Conservation (phyloP, 2,888 invertebrate genomes). For the Oligia latruncula region DNA sequence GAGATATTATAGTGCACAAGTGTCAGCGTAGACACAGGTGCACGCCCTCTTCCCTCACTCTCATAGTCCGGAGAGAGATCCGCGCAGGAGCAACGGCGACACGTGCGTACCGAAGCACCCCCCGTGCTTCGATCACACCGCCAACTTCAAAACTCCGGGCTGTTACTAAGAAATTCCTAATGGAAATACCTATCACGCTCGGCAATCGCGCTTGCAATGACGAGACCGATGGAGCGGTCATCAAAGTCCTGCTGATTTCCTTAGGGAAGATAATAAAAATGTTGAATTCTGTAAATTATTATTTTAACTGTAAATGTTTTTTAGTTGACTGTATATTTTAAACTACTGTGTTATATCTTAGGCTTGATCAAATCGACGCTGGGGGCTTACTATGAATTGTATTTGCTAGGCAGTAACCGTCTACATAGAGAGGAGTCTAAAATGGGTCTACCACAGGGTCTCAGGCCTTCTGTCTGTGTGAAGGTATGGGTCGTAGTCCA, state of each 20-base stretch:
- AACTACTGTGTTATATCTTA: slow-evolving; percentile 20
- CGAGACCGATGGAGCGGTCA: too few relatives aligned
- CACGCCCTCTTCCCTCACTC: too few relatives aligned
- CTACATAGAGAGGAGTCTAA: not conserved
- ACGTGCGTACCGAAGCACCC: too few relatives aligned
- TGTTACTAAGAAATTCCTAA: too few relatives aligned
- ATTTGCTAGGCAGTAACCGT: not conserved
- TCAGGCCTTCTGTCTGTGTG: not conserved
- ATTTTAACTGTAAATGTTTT: slow-evolving; percentile 32
- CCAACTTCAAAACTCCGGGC: too few relatives aligned
- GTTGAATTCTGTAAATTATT: slow-evolving; percentile 10
- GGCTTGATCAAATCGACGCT: slow-evolving; percentile 41
- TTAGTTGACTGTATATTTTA: slow-evolving; percentile 26
- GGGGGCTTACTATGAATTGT: not conserved
- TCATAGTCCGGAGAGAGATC: too few relatives aligned
- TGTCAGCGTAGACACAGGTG: too few relatives aligned
- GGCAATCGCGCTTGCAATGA: too few relatives aligned
- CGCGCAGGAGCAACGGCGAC: too few relatives aligned
- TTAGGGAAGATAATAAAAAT: not conserved
- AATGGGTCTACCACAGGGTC: not conserved
- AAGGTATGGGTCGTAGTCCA: not conserved
- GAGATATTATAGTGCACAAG: too few relatives aligned
- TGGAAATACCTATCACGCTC: too few relatives aligned
- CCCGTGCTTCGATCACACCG: too few relatives aligned
- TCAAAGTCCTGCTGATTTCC: not conserved